phyloP scores from a whole-genome alignment of 2,113 vertebrate species.

The Lonchura striata region DNA sequence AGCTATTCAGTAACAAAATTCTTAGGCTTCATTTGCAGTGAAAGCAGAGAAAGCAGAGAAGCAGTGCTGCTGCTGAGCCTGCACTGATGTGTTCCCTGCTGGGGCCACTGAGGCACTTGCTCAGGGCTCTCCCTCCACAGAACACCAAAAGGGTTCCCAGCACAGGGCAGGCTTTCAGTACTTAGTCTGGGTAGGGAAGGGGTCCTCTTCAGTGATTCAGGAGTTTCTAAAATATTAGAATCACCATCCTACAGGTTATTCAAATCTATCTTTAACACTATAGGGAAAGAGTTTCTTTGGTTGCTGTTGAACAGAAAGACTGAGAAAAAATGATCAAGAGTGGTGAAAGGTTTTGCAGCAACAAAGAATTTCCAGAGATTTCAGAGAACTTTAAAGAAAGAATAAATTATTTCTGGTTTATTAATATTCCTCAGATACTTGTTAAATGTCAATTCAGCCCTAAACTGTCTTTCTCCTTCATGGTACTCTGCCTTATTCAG shows the following conservation, averaged over 20 bases:
- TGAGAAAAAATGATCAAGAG: neutral
- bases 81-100: neutral
- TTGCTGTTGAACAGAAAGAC: neutral
- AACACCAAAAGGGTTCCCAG: neutral
- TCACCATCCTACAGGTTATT: neutral
- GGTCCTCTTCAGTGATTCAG: neutral
- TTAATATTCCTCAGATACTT: neutral
- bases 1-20: neutral
- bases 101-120: fast-evolving
- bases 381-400: neutral
- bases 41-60: neutral
- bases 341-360: neutral
- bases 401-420: neutral
- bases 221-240: neutral
- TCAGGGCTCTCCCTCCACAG: neutral
- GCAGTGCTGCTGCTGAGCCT: neutral
- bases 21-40: neutral
- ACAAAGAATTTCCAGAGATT: neutral
- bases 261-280: neutral
- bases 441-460: neutral
- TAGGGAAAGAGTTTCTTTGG: neutral
- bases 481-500: neutral
- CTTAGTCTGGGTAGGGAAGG: neutral
- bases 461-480: neutral
- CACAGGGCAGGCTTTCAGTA: neutral